Conservation (phyloP, 2,797 vertebrate species). For the Oryzias dopingdopingensis region DNA sequence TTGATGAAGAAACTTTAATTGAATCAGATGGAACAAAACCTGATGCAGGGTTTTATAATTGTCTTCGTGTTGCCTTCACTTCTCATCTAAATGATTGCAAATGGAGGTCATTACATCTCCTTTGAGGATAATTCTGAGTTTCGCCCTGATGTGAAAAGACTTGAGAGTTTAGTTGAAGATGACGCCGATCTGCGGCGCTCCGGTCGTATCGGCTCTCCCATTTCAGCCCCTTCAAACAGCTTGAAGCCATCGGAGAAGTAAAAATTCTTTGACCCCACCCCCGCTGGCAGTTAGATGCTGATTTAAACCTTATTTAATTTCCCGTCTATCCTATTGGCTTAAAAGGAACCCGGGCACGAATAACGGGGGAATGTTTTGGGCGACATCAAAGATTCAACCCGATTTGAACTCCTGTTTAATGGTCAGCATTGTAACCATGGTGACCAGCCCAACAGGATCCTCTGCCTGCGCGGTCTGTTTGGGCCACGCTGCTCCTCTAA, state of each 20-base stretch:
- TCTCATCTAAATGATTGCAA: conserved; percentile 61
- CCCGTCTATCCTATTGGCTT: not conserved
- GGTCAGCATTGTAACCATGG: conserved; percentile 41
- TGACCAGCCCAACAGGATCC: conserved; percentile 10
- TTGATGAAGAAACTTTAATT: conserved; percentile 73
- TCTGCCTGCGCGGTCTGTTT: conserved; percentile 7
- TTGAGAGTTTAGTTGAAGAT: conserved; percentile 20
- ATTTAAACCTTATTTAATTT: conserved; percentile 25
- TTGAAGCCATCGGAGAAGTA: conserved; percentile 25
- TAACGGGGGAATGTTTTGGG: conserved; percentile 15
- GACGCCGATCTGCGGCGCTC: conserved; percentile 13
- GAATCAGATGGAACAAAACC: conserved; percentile 68
- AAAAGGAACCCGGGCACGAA: conserved; percentile 11
- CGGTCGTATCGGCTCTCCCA: conserved; percentile 10
- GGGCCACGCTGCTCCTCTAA: conserved; percentile 32
- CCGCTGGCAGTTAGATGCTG: conserved; percentile 30
- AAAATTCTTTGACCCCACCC: conserved; percentile 9
- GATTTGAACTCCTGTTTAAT: conserved; percentile 9
- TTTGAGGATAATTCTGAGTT: conserved; percentile 38
- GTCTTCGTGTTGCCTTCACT: conserved; percentile 68
- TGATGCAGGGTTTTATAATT: conserved; percentile 59
- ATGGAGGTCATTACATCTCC: conserved; percentile 56
- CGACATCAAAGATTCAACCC: conserved; percentile 2
- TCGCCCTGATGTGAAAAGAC: conserved; percentile 29
- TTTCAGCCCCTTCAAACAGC: conserved; percentile 33